Conservation (phyloP, 2,888 invertebrate species). For the Campoletis raptor region DNA sequence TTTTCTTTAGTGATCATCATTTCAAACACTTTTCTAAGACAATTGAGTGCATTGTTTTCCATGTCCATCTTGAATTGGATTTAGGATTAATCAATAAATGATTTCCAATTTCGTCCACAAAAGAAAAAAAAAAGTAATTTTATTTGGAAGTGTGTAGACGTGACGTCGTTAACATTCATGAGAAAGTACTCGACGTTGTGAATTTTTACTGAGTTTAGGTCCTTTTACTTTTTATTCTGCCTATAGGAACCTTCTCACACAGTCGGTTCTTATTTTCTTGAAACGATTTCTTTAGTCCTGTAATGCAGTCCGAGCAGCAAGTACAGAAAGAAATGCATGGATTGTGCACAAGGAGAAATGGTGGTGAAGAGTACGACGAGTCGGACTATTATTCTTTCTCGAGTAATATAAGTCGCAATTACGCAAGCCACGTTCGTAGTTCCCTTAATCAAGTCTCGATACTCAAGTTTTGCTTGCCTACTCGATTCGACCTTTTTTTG, state of each 20-base stretch:
- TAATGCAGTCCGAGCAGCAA: constrained; percentile 41
- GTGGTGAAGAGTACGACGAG: constrained; percentile 6
- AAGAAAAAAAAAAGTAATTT: not conserved
- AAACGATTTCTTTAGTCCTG: constrained; percentile 30
- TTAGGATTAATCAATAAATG: not conserved
- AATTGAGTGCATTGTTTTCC: too few species aligned
- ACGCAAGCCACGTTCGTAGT: constrained; percentile 68
- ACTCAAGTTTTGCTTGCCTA: constrained; percentile 53
- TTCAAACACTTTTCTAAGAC: not conserved
- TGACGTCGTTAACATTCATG: constrained; percentile 35
- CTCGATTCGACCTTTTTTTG: not conserved
- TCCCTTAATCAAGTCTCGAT: constrained; percentile 68
- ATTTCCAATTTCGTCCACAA: not conserved
- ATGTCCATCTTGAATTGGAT: not conserved
- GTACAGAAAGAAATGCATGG: constrained; percentile 22
- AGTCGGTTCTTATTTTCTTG: constrained; percentile 6
- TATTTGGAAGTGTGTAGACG: not conserved
- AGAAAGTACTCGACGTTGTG: constrained; percentile 15
- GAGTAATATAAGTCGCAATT: constrained; percentile 69
- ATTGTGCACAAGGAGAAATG: not conserved
- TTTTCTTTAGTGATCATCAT: not conserved
- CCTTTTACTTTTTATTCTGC: not conserved
- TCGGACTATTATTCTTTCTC: constrained; percentile 63
- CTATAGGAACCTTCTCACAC: constrained; percentile 9
- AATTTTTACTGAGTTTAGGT: not conserved